Evolutionary conservation across 2,113 vertebrate species (phyloP).

Genomic region (Cavia aperea): DNA sequence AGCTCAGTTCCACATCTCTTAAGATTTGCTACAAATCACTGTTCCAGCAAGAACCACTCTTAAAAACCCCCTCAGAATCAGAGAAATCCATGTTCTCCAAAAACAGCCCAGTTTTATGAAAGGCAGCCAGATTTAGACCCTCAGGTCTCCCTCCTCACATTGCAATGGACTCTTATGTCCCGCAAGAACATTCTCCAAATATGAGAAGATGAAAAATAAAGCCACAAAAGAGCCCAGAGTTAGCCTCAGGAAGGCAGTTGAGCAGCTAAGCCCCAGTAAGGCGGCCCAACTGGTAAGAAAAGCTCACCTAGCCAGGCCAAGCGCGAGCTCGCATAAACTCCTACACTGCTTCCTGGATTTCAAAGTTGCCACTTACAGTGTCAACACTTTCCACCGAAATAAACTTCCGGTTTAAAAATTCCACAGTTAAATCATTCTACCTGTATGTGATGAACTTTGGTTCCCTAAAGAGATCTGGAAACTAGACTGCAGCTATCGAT

Average conservation of each 20-base stretch:
- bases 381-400: not conserved
- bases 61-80: not conserved
- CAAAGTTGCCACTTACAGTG: slow-evolving; percentile 30
- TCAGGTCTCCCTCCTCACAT: not conserved
- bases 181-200: not conserved
- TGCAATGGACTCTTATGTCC: not conserved
- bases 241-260: fast-evolving
- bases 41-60: not conserved
- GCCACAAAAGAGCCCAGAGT: not conserved
- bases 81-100: not conserved
- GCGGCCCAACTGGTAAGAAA: not conserved
- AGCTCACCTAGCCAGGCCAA: not conserved
- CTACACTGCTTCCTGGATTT: not conserved
- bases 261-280: not conserved
- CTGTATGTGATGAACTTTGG: not conserved
- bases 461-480: slow-evolving; percentile 53
- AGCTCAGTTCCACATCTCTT: slow-evolving; percentile 15
- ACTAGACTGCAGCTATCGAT: slow-evolving; percentile 33
- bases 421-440: not conserved
- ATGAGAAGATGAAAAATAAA: not conserved
- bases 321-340: not conserved
- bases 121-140: not conserved
- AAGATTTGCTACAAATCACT: slow-evolving; percentile 1
- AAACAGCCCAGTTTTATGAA: not conserved
- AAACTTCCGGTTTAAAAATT: slow-evolving; percentile 12